Conservation (phyloP, 1,140 invertebrate species). For the Trissolcus basalis region DNA sequence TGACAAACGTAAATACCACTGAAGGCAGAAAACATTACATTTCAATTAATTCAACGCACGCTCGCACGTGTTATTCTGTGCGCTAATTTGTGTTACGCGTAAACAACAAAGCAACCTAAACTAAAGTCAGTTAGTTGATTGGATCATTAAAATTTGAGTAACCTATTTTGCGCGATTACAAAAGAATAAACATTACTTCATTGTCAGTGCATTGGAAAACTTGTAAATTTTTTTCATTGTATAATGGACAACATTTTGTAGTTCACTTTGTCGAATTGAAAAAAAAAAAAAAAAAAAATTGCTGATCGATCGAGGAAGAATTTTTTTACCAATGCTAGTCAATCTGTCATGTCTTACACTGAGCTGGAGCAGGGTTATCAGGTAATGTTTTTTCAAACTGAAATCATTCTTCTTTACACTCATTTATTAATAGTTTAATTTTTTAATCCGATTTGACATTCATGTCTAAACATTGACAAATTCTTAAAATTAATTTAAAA, state of each 20-base stretch:
- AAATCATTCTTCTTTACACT: background rate
- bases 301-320: slow-evolving; percentile 2
- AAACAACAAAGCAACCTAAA: background rate
- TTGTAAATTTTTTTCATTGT: too few relatives aligned
- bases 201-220: too few relatives aligned
- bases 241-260: too few relatives aligned
- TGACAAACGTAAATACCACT: background rate
- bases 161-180: background rate
- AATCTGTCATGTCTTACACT: slow-evolving; percentile 88
- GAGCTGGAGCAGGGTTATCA: slow-evolving; percentile 93
- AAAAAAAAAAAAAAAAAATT: too few relatives aligned
- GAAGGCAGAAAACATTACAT: slow-evolving; percentile 1
- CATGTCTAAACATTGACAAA: too few relatives aligned
- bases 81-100: background rate
- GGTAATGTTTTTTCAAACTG: slow-evolving; percentile 75
- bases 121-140: background rate
- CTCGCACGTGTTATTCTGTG: background rate
- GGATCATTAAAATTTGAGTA: background rate
- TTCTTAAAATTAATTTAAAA: too few relatives aligned
- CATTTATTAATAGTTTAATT: background rate
- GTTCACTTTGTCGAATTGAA: too few relatives aligned
- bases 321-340: slow-evolving; percentile 70
- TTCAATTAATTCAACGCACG: background rate
- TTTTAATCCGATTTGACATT: too few relatives aligned
- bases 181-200: background rate